Conservation (phyloP, 2,113 vertebrate species). For the Cyphomyrus discorhynchus region DNA sequence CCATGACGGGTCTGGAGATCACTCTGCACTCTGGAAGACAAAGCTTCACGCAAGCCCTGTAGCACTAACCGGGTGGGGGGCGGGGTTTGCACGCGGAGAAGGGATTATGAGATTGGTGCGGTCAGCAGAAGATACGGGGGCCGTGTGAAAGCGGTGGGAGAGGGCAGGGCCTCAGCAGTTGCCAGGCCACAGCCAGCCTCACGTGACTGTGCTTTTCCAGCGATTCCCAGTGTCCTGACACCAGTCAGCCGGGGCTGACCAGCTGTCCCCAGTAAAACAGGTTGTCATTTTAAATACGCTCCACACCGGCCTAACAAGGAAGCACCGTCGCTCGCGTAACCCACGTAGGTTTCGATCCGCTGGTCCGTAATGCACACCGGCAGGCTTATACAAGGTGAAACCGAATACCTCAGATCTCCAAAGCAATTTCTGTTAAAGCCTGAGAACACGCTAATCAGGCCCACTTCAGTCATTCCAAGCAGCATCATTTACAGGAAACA, state of each 20-base stretch:
- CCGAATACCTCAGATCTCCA: neutral
- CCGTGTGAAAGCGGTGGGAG: neutral
- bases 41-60: neutral
- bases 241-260: neutral
- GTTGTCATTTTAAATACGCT: neutral
- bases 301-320: neutral
- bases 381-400: neutral
- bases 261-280: slow-evolving; percentile 5
- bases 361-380: neutral
- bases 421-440: neutral
- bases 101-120: neutral
- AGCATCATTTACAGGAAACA: neutral
- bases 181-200: neutral
- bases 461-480: neutral
- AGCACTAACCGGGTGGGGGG: neutral
- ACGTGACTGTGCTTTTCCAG: neutral
- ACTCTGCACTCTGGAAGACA: neutral
- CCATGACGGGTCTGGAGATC: neutral
- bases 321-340: neutral
- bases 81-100: neutral
- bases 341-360: neutral
- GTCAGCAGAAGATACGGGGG: neutral
- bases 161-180: neutral
- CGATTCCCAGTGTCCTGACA: neutral
- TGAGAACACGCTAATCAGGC: neutral